A percentile compares a stretch with the other conserved stretches of the same genome.
phyloP scores from a whole-genome alignment of 2,888 invertebrate genomes.

The Tetragonisca angustula region DNA sequence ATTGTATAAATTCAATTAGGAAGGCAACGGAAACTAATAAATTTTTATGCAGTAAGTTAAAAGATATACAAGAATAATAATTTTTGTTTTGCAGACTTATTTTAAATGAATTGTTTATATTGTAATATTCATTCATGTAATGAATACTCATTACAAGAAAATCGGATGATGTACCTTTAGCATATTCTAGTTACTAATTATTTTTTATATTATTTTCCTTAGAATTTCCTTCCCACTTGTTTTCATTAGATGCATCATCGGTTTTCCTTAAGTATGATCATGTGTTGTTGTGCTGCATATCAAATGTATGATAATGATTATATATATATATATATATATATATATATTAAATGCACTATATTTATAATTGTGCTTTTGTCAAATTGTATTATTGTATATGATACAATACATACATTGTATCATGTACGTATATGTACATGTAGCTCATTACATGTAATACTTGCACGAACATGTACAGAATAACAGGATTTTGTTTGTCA shows the following conservation, averaged over 20 bases:
- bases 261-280: neutral
- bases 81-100: neutral
- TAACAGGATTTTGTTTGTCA: neutral
- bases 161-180: neutral
- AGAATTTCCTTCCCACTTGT: neutral
- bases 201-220: neutral
- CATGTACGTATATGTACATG: neutral
- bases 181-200: neutral
- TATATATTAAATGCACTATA: neutral
- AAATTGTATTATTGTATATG: neutral
- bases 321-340: neutral
- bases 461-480: conserved; percentile 7
- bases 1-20: neutral
- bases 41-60: neutral
- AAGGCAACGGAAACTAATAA: neutral
- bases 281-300: neutral
- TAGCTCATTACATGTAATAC: neutral
- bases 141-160: neutral
- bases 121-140: neutral
- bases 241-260: too few relatives aligned
- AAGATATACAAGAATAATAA: neutral
- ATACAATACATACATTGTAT: too few relatives aligned
- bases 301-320: neutral
- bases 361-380: neutral
- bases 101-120: neutral